Conservation (phyloP, 2,888 invertebrate species). For the Eudemis profundana region DNA sequence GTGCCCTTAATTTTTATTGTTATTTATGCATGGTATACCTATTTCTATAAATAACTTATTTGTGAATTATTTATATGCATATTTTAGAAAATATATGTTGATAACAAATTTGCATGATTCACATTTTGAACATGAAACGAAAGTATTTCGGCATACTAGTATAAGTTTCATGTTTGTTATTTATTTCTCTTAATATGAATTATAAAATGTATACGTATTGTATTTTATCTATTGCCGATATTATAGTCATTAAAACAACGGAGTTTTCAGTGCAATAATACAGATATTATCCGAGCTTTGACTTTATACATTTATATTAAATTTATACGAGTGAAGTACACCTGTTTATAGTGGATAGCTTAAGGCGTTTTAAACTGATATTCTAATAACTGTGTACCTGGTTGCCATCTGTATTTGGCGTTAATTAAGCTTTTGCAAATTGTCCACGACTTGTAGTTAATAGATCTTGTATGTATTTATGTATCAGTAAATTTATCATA, state of each 20-base stretch:
- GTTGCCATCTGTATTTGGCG: constrained; percentile 60
- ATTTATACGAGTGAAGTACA: constrained; percentile 55
- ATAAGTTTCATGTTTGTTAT: constrained; percentile 3
- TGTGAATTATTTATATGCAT: neutral
- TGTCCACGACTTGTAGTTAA: constrained; percentile 54
- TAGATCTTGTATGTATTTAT: constrained; percentile 49
- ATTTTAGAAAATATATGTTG: neutral
- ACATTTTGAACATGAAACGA: neutral
- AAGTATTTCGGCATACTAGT: neutral
- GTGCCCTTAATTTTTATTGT: no score
- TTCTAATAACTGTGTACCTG: constrained; percentile 64
- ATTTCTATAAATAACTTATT: constrained; percentile 16
- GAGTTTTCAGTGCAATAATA: constrained; percentile 42
- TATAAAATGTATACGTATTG: constrained; percentile 30
- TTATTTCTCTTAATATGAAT: constrained; percentile 9
- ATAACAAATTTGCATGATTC: neutral
- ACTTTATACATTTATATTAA: constrained; percentile 60
- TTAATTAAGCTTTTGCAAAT: constrained; percentile 59
- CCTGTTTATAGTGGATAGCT: constrained; percentile 53
- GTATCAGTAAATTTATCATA: constrained; percentile 47
- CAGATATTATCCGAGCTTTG: constrained; percentile 52
- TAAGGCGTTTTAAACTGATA: constrained; percentile 56
- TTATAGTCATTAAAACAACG: constrained; percentile 10
- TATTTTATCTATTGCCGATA: constrained; percentile 22
- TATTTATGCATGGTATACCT: constrained; percentile 15